Evolutionary conservation across 2,888 invertebrate genomes (phyloP), one percentile per base, ranked within the genome.

Genomic region (Eristalis arbustorum): DNA sequence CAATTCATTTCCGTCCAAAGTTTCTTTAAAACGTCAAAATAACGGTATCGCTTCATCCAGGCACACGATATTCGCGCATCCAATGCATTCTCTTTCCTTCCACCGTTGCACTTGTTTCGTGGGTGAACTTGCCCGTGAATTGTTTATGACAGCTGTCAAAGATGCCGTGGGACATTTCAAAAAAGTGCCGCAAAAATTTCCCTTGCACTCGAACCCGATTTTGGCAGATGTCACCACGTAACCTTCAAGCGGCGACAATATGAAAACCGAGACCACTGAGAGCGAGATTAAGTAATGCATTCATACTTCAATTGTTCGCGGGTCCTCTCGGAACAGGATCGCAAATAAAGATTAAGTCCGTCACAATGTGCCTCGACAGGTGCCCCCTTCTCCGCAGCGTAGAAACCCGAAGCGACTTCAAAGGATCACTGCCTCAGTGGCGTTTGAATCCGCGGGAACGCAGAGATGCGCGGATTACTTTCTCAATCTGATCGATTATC

Each of bases 401-500:
- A 34, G 76, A 80, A 84, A 84, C 23, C 14, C 40, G 59, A 84
- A 69, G 71, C 72, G 57, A 84, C 84, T 81, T 84, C 84, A 84
- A 84, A 84, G 84, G 76, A 68, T 69, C 71, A 37, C 66, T 22
- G 34, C 61, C 66, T 64, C 83, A 74, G 75, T 84, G 74, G 79
- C 75, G 71, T 67, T 71, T 18, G 63, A 59, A 14, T 59, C 59
- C 68, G 28, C 59, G 22, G n/a, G 71, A 25, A 64, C 14, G 62
- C 18, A 66, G 11, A 63, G 5, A 62, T 56, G 62, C 77, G 34
- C 57, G 42, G 37, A 68, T 84, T 81, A 76, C 76, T 68, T 76
- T 73, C 49, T 64, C 72, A 68, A 77, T 85, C 85, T 69, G 82
- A 85, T 85, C 61, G 82, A 85, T 82, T 82, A 82, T 82, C 74